These are phyloP conservation scores for Coleophora flavipennella DNA, from an alignment of 2,888 invertebrate genomes.

Conservation along the genomic window DNA sequence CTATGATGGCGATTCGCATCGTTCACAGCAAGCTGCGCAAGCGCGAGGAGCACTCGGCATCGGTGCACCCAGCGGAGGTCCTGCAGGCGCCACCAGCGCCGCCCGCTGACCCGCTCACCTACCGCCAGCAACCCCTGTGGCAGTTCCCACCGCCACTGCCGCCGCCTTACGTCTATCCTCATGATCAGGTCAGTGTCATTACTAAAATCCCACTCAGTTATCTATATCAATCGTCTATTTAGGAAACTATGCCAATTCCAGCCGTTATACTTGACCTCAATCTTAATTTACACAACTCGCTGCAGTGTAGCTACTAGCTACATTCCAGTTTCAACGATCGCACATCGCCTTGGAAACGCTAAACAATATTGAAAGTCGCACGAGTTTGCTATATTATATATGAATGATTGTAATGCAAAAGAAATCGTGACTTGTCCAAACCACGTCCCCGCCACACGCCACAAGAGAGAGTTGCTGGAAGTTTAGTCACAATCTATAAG, in stretches of 20 bases:
- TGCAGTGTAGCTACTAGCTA: slow-evolving; percentile 32
- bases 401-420: slow-evolving; percentile 29
- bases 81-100: slow-evolving; percentile 70
- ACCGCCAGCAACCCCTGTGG: slow-evolving; percentile 83
- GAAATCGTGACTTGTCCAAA: slow-evolving; percentile 60
- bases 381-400: no score
- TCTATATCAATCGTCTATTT: slow-evolving; percentile 24
- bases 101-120: slow-evolving; percentile 72
- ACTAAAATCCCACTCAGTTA: background rate
- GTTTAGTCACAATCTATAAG: slow-evolving; percentile 53
- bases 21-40: slow-evolving; percentile 92
- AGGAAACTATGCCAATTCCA: slow-evolving; percentile 41
- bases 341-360: slow-evolving; percentile 25
- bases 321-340: slow-evolving; percentile 12
- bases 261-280: slow-evolving; percentile 60
- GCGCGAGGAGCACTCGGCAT: slow-evolving; percentile 83
- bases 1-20: slow-evolving; percentile 91
- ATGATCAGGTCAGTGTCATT: slow-evolving; percentile 81
- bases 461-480: slow-evolving; percentile 52
- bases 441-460: slow-evolving; percentile 43
- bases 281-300: slow-evolving; percentile 33
- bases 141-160: slow-evolving; percentile 87
- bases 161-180: slow-evolving; percentile 82
- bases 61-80: slow-evolving; percentile 79
- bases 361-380: slow-evolving; percentile 14